These are phyloP conservation scores for Phania funesta DNA, from an alignment of 2,888 invertebrate species.

Conservation along the genomic window DNA sequence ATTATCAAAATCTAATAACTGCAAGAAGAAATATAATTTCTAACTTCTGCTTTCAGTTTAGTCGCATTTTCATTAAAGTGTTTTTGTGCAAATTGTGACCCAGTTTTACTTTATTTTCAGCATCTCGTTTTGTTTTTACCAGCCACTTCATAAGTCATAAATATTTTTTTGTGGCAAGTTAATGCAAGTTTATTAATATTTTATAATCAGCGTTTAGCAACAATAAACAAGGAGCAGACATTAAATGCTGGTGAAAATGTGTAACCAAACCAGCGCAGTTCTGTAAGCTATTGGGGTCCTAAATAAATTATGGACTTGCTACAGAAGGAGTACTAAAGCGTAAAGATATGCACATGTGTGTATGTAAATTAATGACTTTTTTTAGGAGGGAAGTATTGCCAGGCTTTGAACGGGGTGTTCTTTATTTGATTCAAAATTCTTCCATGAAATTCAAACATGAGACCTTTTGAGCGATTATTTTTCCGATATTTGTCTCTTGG, in stretches of 20 bases:
- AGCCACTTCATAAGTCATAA: not conserved
- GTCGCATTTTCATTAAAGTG: too few relatives aligned
- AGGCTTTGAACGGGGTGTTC: too few relatives aligned
- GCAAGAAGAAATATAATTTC: too few relatives aligned
- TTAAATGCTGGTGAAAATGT: not conserved
- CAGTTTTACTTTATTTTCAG: not conserved
- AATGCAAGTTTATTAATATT: conserved; percentile 7
- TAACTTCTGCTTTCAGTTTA: not conserved
- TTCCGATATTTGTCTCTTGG: too few relatives aligned
- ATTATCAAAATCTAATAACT: too few relatives aligned
- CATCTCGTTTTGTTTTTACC: not conserved
- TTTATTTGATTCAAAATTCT: too few relatives aligned
- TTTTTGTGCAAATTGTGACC: not conserved
- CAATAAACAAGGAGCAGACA: not conserved
- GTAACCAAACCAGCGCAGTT: conserved; percentile 47
- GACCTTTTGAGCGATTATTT: too few relatives aligned
- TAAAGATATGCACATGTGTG: too few relatives aligned
- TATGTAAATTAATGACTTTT: too few relatives aligned
- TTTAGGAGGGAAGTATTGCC: too few relatives aligned
- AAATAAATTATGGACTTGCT: conserved; percentile 36
- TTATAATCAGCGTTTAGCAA: conserved; percentile 20
- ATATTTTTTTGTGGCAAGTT: conserved; percentile 12
- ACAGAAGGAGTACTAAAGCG: not conserved
- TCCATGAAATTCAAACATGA: too few relatives aligned
- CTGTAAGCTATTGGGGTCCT: conserved; percentile 48